These are phyloP conservation scores for Tipula vernalis DNA, from an alignment of 2,888 invertebrate species.

Conservation along the genomic window DNA sequence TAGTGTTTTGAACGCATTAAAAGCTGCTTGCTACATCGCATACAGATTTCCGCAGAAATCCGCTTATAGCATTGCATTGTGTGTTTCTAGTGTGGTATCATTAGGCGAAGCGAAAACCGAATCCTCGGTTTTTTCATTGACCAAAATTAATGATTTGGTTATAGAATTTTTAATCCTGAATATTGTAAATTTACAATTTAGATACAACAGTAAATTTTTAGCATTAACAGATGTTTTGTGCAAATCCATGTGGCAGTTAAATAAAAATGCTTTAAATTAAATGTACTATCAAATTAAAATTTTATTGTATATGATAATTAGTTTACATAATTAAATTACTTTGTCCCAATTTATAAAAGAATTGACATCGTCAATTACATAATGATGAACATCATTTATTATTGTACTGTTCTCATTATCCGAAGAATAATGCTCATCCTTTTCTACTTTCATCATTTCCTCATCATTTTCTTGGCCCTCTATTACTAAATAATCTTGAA, in stretches of 20 bases:
- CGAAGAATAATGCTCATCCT: not conserved
- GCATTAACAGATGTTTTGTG: too few species aligned
- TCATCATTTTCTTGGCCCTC: not conserved
- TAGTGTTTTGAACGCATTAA: too few species aligned
- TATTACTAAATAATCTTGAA: not conserved
- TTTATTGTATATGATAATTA: not conserved
- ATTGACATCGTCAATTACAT: not conserved
- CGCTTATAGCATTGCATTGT: too few species aligned
- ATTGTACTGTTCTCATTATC: not conserved
- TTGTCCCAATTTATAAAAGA: not conserved
- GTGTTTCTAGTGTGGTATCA: too few species aligned
- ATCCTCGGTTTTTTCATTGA: too few species aligned
- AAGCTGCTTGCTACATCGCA: too few species aligned
- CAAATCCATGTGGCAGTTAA: not conserved
- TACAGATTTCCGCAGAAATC: too few species aligned
- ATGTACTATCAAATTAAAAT: not conserved
- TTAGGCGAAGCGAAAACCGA: too few species aligned
- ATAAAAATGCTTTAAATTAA: not conserved
- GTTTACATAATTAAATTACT: not conserved
- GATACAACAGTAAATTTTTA: too few species aligned
- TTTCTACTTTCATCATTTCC: not conserved
- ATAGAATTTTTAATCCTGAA: too few species aligned
- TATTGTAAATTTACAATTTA: too few species aligned
- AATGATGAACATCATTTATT: not conserved
- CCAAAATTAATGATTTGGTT: too few species aligned